phyloP scores from a whole-genome alignment of 2,888 invertebrate species.

The Acleris holmiana region DNA sequence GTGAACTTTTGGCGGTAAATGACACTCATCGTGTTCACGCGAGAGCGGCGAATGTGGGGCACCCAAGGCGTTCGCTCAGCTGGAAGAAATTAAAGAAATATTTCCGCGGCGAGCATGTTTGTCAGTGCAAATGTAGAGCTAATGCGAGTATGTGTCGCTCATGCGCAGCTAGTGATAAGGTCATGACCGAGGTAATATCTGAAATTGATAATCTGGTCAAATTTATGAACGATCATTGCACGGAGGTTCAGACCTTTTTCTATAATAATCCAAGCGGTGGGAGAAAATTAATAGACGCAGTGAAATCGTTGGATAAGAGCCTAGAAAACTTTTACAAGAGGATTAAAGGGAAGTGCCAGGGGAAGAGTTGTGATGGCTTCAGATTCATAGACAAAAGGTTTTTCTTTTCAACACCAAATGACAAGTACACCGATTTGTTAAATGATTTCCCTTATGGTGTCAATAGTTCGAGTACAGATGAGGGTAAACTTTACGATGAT shows the following conservation, averaged over 20 bases:
- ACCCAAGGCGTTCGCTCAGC: slow-evolving; percentile 47
- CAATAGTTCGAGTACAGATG: too few species aligned
- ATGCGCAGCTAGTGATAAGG: slow-evolving; percentile 68
- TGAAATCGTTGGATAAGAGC: slow-evolving; percentile 61
- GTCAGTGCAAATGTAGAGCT: slow-evolving; percentile 61
- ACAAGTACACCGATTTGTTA: too few species aligned
- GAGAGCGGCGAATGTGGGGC: slow-evolving; percentile 20
- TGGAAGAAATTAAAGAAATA: slow-evolving; percentile 58
- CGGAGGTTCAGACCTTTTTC: slow-evolving; percentile 72
- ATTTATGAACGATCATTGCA: slow-evolving; percentile 70
- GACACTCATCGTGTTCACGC: slow-evolving; percentile 34
- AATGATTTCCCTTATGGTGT: too few species aligned
- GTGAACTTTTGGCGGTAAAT: slow-evolving; percentile 37
- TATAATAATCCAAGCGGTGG: slow-evolving; percentile 70
- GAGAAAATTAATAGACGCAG: slow-evolving; percentile 61
- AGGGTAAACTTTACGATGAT: too few species aligned
- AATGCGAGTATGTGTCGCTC: slow-evolving; percentile 65
- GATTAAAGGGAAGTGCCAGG: slow-evolving; percentile 66
- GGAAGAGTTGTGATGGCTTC: slow-evolving; percentile 60
- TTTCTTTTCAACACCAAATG: too few species aligned
- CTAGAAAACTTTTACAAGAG: slow-evolving; percentile 67
- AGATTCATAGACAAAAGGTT: slow-evolving; percentile 59
- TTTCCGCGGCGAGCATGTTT: slow-evolving; percentile 63
- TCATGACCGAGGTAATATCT: slow-evolving; percentile 66
- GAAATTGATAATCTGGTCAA: slow-evolving; percentile 66